Base-by-base conservation (phyloP, 2,888 invertebrate genomes). In the Eupithecia inturbata region DNA sequence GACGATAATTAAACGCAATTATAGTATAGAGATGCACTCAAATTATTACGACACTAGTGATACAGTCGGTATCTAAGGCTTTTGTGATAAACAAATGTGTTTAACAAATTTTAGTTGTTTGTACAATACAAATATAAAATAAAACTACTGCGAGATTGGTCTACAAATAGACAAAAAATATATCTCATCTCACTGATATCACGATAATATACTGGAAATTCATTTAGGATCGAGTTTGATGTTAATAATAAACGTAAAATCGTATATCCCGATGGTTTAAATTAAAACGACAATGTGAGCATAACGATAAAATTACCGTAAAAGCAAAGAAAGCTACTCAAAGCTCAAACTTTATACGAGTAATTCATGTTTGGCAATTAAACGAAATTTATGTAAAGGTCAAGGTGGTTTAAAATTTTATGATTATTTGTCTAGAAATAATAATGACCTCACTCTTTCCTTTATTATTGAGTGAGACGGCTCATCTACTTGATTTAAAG, bases 311-410 rank as follows among this genome's bases (percentile, higher is more conserved):
- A 66, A 66, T 66, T 26, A 66, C 36, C 66, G 39, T 64, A 64
- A 64, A 36, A 64, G 64, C 36, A 64, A 64, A 64, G 66, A 39
- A 66, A 66, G 36, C 63, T 12, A 64, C 63, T 36, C 36, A 64
- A 64, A 64, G 66, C 36, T 66, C n/a, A n/a, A n/a, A 66, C 28
- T 57, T 62, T 79, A 74, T 75, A 71, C 69, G 74, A 77, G 67
- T 72, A 74, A 78, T 75, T 76, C 72, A 72, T 67, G 63, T 64
- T 64, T 64, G 73, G 70, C 71, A 72, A 77, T 77, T 72, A 72
- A 70, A 74, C 60, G 63, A 71, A 60, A 70, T 75, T 64, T 70
- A 67, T 71, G 63, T 63, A 64, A 64, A 53, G 70, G 69, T 72
- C 67, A 67, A 67, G 41, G 62, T 60, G 67, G 64, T 72, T 75